Evolutionary conservation across 2,797 vertebrate genomes (phyloP), one percentile per base, ranked within the genome.

Genomic region (Protosalanx chinensis): DNA sequence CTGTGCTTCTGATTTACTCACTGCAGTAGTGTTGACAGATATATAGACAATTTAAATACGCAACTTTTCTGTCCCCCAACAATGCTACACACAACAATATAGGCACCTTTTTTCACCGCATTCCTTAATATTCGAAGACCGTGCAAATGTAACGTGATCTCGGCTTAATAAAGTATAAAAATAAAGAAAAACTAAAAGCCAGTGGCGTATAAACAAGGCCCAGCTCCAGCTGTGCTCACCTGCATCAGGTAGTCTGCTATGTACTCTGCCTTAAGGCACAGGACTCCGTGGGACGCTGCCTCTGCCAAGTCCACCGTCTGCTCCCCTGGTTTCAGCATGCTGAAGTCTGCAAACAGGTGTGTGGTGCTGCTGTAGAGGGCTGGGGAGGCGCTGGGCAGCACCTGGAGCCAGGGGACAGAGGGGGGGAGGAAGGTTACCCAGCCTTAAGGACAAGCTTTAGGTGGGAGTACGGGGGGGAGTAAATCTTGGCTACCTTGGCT

Each of bases 231-330:
- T 30, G 3, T 8, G 32, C 75, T 53, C 3, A 96, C 97, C 95
- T 98, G 95, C 92, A 95, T 95, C 66, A 99, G 95, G 78, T 96
- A 98, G 87, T 98, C 97, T 4, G 98, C 97, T 0, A 99, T 99
- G 85, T 95, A 99, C 74, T 99, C 98, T 0, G 97, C 96, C 77
- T 93, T 97, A 73, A 99, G 83, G 84, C 98, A 98, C 49, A 83
- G 89, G 59, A 98, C 93, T 18, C 94, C 94, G 0, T 94, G 92
- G 27, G 91, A 83, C 13, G 90, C 77, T 0, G 96, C 98, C 49
- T 97, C 94, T 0, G 88, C 77, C 15, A 97, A 49, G 0, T 95
- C 87, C 23, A 95, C 90, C 76, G 88, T 92, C 74, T 87, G 78
- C 71, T 97, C 95, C 5, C 90, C 93, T 0, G 94, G 93, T 81